Evolutionary conservation across 2,888 invertebrate genomes (phyloP).

Genomic region (Cheilosia vernalis): DNA sequence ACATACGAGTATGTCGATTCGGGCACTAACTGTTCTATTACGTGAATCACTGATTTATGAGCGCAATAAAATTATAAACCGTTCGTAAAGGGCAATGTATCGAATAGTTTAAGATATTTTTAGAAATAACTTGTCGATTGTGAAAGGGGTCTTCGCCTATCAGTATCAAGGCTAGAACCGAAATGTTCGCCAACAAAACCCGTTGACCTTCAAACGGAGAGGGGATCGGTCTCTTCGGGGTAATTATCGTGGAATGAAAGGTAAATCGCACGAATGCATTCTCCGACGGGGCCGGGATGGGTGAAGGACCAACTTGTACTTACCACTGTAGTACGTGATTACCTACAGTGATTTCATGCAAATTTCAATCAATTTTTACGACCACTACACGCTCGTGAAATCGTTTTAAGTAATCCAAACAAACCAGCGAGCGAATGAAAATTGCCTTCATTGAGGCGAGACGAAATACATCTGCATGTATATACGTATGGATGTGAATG

Average conservation of each 20-base stretch:
- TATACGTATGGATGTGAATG: not conserved
- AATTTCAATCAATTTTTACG: conserved; percentile 61
- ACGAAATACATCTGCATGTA: conserved; percentile 29
- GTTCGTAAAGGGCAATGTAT: no score
- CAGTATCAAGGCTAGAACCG: not conserved
- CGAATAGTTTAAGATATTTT: no score
- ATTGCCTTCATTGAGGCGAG: conserved; percentile 68
- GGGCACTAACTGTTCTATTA: conserved; percentile 8
- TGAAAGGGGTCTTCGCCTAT: not conserved
- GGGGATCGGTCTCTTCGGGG: not conserved
- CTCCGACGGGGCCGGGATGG: no score
- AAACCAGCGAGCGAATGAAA: conserved; percentile 33
- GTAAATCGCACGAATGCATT: conserved; percentile 26
- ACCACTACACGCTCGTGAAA: conserved; percentile 58
- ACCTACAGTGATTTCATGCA: conserved; percentile 42
- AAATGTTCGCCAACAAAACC: not conserved
- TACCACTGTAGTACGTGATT: conserved; percentile 29
- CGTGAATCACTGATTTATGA: conserved; percentile 21
- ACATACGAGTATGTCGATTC: not conserved
- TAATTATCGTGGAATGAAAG: conserved; percentile 25
- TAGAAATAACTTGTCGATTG: not conserved
- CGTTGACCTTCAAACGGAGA: conserved; percentile 41
- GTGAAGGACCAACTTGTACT: conserved; percentile 7
- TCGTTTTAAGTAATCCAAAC: conserved; percentile 51
- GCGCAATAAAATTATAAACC: no score